Percentiles rank a stretch among this genome's conserved stretches.
These are phyloP conservation scores for Panorpa germanica DNA, from an alignment of 2,888 invertebrate species.

Conservation along the genomic window DNA sequence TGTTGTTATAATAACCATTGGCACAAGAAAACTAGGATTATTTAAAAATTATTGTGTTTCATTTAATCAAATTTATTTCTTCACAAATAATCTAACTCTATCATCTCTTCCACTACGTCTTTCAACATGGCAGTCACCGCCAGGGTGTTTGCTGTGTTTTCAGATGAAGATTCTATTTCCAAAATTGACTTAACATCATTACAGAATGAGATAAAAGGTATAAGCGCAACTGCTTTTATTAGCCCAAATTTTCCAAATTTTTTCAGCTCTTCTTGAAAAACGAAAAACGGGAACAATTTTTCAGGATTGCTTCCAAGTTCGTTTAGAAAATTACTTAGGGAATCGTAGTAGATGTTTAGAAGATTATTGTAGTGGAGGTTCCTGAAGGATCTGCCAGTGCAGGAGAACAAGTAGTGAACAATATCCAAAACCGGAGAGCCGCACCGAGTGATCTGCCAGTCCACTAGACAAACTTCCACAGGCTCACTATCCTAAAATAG, in stretches of 20 bases:
- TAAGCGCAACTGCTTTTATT: slow-evolving; percentile 5
- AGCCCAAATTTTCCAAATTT: slow-evolving; percentile 10
- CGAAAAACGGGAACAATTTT: slow-evolving; percentile 10
- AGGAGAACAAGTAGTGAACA: slow-evolving; percentile 9
- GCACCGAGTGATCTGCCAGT: slow-evolving; percentile 11
- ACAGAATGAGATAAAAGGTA: slow-evolving; percentile 10
- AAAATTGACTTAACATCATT: too few species aligned
- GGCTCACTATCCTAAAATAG: slow-evolving; percentile 8
- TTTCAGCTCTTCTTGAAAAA: slow-evolving; percentile 10
- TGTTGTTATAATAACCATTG: too few species aligned
- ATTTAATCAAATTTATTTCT: too few species aligned
- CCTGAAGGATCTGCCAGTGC: slow-evolving; percentile 10
- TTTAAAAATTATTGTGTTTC: too few species aligned
- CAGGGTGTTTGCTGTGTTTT: too few species aligned
- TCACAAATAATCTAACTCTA: too few species aligned
- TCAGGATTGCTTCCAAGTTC: slow-evolving; percentile 9
- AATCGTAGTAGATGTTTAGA: slow-evolving; percentile 10
- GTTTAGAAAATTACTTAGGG: slow-evolving; percentile 10
- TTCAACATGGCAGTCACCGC: too few species aligned
- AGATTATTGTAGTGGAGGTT: slow-evolving; percentile 10
- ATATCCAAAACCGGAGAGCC: slow-evolving; percentile 11
- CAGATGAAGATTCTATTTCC: too few species aligned
- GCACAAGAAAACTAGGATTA: too few species aligned
- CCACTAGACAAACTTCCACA: slow-evolving; percentile 8
- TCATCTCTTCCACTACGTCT: too few species aligned